Evolutionary conservation across 2,113 vertebrate genomes (phyloP).

Genomic region (Pungitius pungitius): DNA sequence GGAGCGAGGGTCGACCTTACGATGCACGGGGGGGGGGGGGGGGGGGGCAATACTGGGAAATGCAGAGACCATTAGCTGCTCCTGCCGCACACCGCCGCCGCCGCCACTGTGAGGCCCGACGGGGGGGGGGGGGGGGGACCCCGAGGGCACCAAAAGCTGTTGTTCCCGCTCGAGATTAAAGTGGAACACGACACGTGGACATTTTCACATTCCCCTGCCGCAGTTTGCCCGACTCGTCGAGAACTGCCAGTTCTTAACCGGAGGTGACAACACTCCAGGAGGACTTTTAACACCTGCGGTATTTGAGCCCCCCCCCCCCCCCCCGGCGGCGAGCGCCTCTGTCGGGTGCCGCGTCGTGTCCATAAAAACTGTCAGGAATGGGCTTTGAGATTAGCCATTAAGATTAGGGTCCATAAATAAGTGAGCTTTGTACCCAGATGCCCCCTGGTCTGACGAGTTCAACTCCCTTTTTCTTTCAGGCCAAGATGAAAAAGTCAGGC

Average conservation of each 20-base stretch:
- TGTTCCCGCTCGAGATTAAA: background rate
- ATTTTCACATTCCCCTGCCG: background rate
- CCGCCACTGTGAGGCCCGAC: constrained; percentile 20
- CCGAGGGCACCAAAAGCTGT: background rate
- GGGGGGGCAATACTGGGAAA: constrained; percentile 21
- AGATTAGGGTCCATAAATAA: constrained; percentile 63
- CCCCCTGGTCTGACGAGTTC: background rate
- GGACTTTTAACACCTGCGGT: constrained; percentile 44
- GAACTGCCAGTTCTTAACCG: constrained; percentile 41
- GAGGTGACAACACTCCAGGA: constrained; percentile 55
- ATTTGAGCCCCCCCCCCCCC: constrained; percentile 26
- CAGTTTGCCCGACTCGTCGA: constrained; percentile 20
- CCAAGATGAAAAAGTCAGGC: background rate
- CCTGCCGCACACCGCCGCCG: constrained; percentile 20
- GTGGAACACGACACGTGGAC: background rate
- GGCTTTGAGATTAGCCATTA: constrained; percentile 54
- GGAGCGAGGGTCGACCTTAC: too few relatives aligned
- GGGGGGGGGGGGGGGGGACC: background rate
- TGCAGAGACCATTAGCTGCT: background rate
- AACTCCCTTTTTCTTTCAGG: background rate
- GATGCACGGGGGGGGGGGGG: too few relatives aligned
- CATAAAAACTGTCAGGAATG: constrained; percentile 43
- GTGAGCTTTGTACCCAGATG: constrained; percentile 57
- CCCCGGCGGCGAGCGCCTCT: constrained; percentile 1
- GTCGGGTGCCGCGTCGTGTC: too few relatives aligned